Percentiles rank a stretch among this genome's conserved stretches.
Evolutionary conservation across 2,113 vertebrate genomes (phyloP).

Genomic region (Vulpes vulpes): DNA sequence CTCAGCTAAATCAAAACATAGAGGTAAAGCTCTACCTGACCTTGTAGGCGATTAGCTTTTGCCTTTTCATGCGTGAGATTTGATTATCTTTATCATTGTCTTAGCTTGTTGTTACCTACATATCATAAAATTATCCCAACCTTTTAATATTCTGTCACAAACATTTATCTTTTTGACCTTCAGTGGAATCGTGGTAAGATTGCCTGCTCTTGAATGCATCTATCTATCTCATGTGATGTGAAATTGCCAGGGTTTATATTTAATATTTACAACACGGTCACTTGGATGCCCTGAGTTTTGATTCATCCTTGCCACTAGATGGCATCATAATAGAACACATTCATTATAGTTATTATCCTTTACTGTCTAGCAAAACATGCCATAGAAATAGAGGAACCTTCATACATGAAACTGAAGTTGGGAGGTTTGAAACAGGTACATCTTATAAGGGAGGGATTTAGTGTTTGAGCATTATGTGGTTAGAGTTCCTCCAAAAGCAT

Average conservation of each 20-base stretch:
- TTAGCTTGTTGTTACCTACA: slow-evolving; percentile 74
- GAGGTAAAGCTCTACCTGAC: slow-evolving; percentile 74
- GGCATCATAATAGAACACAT: slow-evolving; percentile 86
- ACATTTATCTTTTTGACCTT: slow-evolving; percentile 81
- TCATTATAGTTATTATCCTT: slow-evolving; percentile 20
- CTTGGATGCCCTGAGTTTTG: slow-evolving; percentile 70
- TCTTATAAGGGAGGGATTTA: slow-evolving; percentile 37
- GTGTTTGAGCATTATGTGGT: slow-evolving; percentile 15
- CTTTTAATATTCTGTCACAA: slow-evolving; percentile 79
- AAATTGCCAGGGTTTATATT: slow-evolving; percentile 55
- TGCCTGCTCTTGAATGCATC: slow-evolving; percentile 41
- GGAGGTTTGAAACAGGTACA: not conserved
- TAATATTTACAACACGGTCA: slow-evolving; percentile 47
- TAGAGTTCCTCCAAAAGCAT: slow-evolving; percentile 17
- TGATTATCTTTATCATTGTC: slow-evolving; percentile 82
- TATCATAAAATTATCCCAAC: slow-evolving; percentile 77
- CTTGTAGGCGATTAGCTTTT: slow-evolving; percentile 75
- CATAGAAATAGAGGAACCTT: slow-evolving; percentile 53
- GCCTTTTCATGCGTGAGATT: slow-evolving; percentile 73
- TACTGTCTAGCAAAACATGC: slow-evolving; percentile 64
- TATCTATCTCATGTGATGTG: slow-evolving; percentile 58
- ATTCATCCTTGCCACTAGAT: slow-evolving; percentile 89
- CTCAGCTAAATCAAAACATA: slow-evolving; percentile 60
- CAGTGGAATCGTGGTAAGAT: slow-evolving; percentile 48
- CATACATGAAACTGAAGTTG: not conserved